Base-by-base conservation (phyloP, 1,140 invertebrate species). In the Sitodiplosis mosellana region DNA sequence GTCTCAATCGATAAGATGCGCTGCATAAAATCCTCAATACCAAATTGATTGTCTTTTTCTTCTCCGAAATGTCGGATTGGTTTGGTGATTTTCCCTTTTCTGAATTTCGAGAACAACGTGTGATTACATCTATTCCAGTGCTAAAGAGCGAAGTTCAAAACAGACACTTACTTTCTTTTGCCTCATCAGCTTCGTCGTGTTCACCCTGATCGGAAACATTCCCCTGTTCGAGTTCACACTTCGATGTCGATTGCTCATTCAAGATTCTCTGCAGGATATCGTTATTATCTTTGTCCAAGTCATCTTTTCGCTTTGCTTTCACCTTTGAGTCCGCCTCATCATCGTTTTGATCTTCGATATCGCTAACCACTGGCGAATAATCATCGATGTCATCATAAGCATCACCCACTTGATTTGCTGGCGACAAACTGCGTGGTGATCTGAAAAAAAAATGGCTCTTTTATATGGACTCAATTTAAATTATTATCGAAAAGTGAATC, bases 311-410 rank as follows among this genome's bases (percentile, higher is more conserved):
- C 27, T 27, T 27, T 10, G 27, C 3, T 10, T 27, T 27, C 27
- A 18, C 49, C 48, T 50, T 54, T 52, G 54, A 49, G 56, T 63
- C 33, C 10, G 15, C 14, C 6, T 59, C 57, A 11, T 61, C 61
- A n/a, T 59, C 60, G 37, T 59, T 41, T 2, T 40, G 53, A 17
- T 58, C 56, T 22, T 59, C 61, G 36, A 63, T 61, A 34, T 63
- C 61, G 45, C 61, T 63, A 44, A 61, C 63, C 12, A 62, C 59
- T 0, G 61, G 61, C n/a, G 61, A 64, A 55, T 64, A 64, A 45
- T 60, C 57, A 33, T 64, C 61, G 48, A 59, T 56, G 38, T 64
- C 59, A 44, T 19, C 42, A 42, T 50, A 27, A 10, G 3, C 10
- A 10, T 27, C 27, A 27, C 27, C 27, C 27, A 10, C 10, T 27